Percentiles rank a stretch among this genome's conserved stretches.
These are phyloP conservation scores for Procambarus virginalis DNA, from an alignment of 1,140 invertebrate species.

Conservation along the genomic window DNA sequence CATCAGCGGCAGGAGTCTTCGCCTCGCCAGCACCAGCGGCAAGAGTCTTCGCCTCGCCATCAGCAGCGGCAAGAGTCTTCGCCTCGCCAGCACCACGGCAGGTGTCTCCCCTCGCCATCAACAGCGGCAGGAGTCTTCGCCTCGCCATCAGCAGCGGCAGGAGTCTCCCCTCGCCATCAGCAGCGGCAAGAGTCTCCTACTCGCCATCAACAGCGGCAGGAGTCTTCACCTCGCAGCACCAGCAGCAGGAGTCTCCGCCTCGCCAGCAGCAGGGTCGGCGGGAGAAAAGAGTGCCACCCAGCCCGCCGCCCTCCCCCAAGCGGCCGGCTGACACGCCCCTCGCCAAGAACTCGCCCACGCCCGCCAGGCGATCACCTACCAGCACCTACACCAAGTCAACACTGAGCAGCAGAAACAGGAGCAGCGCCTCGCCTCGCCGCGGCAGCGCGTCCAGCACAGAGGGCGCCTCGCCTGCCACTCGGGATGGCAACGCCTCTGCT, in stretches of 20 bases:
- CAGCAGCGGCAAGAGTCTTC: no score
- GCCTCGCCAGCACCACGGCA: no score
- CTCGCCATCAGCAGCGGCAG: no score
- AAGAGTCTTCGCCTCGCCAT: no score
- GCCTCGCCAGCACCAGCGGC: no score
- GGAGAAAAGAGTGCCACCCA: background rate
- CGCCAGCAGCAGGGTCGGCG: background rate
- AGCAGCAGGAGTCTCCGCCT: no score
- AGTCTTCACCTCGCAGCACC: no score
- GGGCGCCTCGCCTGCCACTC: background rate
- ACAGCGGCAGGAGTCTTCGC: no score
- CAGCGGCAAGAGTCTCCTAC: no score
- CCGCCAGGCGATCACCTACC: background rate
- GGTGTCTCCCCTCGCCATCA: no score
- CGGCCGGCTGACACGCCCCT: background rate
- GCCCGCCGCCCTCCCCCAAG: constrained; percentile 4
- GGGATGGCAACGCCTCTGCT: background rate
- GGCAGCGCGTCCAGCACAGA: constrained; percentile 37
- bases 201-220: background rate
- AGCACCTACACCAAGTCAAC: constrained; percentile 44
- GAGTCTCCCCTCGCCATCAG: no score
- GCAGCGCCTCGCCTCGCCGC: constrained; percentile 32
- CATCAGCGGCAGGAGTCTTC: no score
- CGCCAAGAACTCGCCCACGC: background rate
- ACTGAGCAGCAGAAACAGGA: constrained; percentile 31